phyloP scores from a whole-genome alignment of 1,140 invertebrate species.

The Belonocnema kinseyi region DNA sequence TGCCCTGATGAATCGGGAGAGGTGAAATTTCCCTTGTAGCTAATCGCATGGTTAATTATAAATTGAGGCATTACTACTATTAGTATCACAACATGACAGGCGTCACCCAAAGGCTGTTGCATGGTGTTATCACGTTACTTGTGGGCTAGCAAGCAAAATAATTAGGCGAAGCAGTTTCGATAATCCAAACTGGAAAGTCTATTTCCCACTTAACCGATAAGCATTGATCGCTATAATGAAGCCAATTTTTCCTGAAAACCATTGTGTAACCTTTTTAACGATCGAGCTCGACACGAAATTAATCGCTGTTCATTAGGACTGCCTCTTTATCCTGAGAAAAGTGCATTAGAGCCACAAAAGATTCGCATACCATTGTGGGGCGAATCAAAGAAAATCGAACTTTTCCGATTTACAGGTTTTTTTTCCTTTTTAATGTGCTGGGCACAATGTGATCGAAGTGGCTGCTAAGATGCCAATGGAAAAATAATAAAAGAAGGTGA shows the following conservation, averaged over 20 bases:
- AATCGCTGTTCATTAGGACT: slow-evolving; percentile 5
- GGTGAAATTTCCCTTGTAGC: slow-evolving; percentile 38
- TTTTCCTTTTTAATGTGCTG: background rate
- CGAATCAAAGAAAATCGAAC: slow-evolving; percentile 5
- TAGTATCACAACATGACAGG: slow-evolving; percentile 57
- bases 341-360: slow-evolving; percentile 23
- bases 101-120: slow-evolving; percentile 49
- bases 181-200: slow-evolving; percentile 45
- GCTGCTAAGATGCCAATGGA: background rate
- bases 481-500: background rate
- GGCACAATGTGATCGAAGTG: background rate
- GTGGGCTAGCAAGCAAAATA: slow-evolving; percentile 66
- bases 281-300: background rate
- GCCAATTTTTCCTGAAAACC: background rate
- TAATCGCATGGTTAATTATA: slow-evolving; percentile 63
- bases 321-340: slow-evolving; percentile 13
- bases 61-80: slow-evolving; percentile 58
- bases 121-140: slow-evolving; percentile 65
- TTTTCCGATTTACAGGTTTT: background rate
- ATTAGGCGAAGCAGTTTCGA: slow-evolving; percentile 58
- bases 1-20: background rate
- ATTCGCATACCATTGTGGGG: background rate
- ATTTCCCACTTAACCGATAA: slow-evolving; percentile 57
- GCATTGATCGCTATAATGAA: slow-evolving; percentile 37
- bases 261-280: background rate